Evolutionary conservation across 2,888 invertebrate species (phyloP).

Genomic region (Drosophila hamatofila): DNA sequence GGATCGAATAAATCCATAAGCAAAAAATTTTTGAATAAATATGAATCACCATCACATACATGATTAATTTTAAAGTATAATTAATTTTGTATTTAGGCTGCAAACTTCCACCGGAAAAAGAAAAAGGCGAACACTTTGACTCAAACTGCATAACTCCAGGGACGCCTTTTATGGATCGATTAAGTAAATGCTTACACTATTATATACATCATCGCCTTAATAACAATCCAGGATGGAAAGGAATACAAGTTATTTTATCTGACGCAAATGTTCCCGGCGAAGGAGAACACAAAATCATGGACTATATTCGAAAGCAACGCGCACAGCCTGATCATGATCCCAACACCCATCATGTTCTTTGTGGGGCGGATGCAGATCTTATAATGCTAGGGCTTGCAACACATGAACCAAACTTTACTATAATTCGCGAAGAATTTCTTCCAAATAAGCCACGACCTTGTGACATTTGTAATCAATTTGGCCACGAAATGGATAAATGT

Average conservation of each 20-base stretch:
- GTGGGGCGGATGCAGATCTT: slow-evolving; percentile 99
- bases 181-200: slow-evolving; percentile 91
- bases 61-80: too few relatives aligned
- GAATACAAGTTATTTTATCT: slow-evolving; percentile 97
- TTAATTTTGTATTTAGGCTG: slow-evolving; percentile 86
- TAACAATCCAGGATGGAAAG: slow-evolving; percentile 97
- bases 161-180: slow-evolving; percentile 98
- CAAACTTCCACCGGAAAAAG: slow-evolving; percentile 93
- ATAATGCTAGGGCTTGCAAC: slow-evolving; percentile 99
- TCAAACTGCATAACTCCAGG: slow-evolving; percentile 99
- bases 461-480: slow-evolving; percentile 95
- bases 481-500: slow-evolving; percentile 98
- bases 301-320: slow-evolving; percentile 97
- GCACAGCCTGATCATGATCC: slow-evolving; percentile 98
- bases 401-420: slow-evolving; percentile 99
- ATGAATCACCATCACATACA: too few relatives aligned
- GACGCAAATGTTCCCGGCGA: slow-evolving; percentile 99
- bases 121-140: slow-evolving; percentile 97
- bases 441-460: slow-evolving; percentile 98
- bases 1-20: too few relatives aligned
- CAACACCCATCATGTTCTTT: slow-evolving; percentile 98
- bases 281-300: slow-evolving; percentile 99
- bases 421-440: slow-evolving; percentile 99
- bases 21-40: too few relatives aligned
- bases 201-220: slow-evolving; percentile 88